Evolutionary conservation across 2,888 invertebrate species (phyloP).

Genomic region (Eupithecia subfuscata): DNA sequence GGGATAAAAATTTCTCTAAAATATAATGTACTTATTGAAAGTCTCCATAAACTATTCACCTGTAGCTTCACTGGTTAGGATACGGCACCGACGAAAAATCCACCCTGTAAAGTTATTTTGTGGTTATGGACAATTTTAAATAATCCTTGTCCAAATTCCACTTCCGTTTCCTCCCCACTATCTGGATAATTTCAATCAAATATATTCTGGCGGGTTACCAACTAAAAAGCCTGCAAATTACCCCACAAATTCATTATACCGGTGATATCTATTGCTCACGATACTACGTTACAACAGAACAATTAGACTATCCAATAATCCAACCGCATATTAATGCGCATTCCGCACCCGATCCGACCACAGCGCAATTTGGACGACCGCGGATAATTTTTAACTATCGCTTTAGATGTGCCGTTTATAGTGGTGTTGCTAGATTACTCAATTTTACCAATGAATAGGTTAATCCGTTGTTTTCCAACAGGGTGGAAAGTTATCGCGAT

Average conservation of each 20-base stretch:
- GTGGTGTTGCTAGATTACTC: neutral
- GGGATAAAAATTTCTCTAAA: too few species aligned
- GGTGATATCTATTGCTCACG: neutral
- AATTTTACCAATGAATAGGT: neutral
- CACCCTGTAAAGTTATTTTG: too few species aligned
- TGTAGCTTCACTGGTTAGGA: too few species aligned
- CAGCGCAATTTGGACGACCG: neutral
- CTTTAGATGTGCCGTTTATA: neutral
- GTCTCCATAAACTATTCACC: too few species aligned
- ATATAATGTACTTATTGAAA: too few species aligned
- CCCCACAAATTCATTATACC: neutral
- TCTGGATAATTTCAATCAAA: neutral
- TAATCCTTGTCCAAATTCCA: neutral
- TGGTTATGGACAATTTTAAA: too few species aligned
- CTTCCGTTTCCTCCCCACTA: neutral
- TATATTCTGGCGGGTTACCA: neutral
- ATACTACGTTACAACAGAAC: neutral
- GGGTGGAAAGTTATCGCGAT: neutral
- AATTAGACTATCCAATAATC: neutral
- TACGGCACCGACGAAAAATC: too few species aligned
- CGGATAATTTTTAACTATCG: slow-evolving; percentile 9
- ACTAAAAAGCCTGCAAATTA: neutral
- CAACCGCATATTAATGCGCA: slow-evolving; percentile 3
- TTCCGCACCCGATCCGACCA: neutral
- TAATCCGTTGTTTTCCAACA: neutral